Evolutionary conservation across 2,797 vertebrate species (phyloP).

Genomic region (Lateolabrax maculatus): DNA sequence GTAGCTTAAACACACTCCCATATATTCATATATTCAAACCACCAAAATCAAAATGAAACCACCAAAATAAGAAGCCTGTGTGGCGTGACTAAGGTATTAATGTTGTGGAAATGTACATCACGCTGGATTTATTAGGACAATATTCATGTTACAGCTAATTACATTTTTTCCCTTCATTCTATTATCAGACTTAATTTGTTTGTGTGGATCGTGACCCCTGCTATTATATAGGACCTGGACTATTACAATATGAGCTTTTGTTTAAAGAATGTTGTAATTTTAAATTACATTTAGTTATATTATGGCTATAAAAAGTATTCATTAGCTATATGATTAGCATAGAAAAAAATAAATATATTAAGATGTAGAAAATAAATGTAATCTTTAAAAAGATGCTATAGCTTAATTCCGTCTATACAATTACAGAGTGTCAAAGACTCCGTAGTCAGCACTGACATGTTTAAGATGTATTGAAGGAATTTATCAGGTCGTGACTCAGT

Average conservation of each 20-base stretch:
- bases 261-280: neutral
- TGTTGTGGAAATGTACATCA: neutral
- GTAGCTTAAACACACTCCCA: neutral
- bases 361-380: neutral
- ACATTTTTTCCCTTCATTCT: neutral
- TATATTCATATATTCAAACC: slow-evolving; percentile 1
- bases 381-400: slow-evolving; percentile 22
- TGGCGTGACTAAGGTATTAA: neutral
- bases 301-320: neutral
- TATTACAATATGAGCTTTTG: neutral
- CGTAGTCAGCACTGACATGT: slow-evolving; percentile 53
- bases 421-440: slow-evolving; percentile 27
- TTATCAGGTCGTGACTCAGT: slow-evolving; percentile 20
- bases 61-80: too few relatives aligned
- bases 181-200: neutral
- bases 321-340: neutral
- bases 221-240: neutral
- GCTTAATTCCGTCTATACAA: slow-evolving; percentile 24
- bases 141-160: neutral
- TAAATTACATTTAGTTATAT: neutral
- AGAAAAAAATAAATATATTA: neutral
- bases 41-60: too few relatives aligned
- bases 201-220: neutral
- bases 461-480: slow-evolving; percentile 49
- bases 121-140: neutral